These are phyloP conservation scores for Gallinago paraguaiae DNA, from an alignment of 2,113 vertebrate species.

Conservation along the genomic window DNA sequence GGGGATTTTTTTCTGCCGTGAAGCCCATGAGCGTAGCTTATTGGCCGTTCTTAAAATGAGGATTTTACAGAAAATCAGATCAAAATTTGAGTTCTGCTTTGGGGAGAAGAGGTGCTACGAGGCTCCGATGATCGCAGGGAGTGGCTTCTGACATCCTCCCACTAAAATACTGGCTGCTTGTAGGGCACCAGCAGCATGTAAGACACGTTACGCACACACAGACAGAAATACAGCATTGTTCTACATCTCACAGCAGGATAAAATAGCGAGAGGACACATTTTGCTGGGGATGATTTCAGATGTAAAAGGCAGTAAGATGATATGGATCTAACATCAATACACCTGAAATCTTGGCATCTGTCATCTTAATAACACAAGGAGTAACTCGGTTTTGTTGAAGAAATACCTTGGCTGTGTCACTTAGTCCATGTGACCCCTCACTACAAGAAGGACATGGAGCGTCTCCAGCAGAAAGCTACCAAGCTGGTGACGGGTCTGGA, in stretches of 20 bases:
- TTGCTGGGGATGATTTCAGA: neutral
- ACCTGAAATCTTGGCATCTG: neutral
- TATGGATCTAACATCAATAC: neutral
- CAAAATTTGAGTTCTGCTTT: neutral
- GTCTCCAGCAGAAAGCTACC: too few species aligned
- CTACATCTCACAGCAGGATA: neutral
- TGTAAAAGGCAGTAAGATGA: neutral
- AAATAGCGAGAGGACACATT: neutral
- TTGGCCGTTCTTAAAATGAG: neutral
- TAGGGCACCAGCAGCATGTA: neutral
- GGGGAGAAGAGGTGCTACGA: neutral
- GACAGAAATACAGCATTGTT: neutral
- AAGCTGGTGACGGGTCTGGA: too few species aligned
- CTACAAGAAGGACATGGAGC: too few species aligned
- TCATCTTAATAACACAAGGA: neutral
- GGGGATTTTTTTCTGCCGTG: neutral
- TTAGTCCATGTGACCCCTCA: neutral
- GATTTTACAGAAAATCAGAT: neutral
- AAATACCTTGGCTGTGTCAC: fast-evolving
- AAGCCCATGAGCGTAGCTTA: neutral
- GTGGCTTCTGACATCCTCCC: neutral
- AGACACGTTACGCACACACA: neutral
- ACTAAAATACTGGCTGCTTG: neutral
- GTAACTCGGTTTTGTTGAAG: neutral
- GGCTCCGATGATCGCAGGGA: fast-evolving